Percentiles rank a stretch among this genome's conserved stretches.
Evolutionary conservation across 1,140 invertebrate genomes (phyloP).

Genomic region (Leucophenga varia): DNA sequence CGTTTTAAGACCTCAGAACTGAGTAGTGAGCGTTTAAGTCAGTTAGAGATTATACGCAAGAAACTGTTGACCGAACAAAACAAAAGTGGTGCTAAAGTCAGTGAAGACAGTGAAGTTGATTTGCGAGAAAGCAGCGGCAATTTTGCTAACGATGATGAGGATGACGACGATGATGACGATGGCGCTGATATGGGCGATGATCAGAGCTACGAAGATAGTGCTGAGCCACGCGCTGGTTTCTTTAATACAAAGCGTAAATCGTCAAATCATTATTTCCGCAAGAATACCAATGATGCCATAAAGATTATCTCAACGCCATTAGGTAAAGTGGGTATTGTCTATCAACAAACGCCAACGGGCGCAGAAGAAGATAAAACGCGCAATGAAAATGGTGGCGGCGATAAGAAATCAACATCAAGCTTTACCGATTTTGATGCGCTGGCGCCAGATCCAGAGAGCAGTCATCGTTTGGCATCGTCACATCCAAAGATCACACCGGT

Average conservation of each 20-base stretch:
- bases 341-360: slow-evolving; percentile 44
- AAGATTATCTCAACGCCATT: slow-evolving; percentile 54
- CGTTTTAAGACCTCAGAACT: slow-evolving; percentile 28
- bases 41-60: slow-evolving; percentile 39
- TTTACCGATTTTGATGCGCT: slow-evolving; percentile 52
- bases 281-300: slow-evolving; percentile 55
- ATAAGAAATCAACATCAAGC: slow-evolving; percentile 36
- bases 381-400: slow-evolving; percentile 20
- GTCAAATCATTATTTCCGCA: slow-evolving; percentile 46
- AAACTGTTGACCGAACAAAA: slow-evolving; percentile 39
- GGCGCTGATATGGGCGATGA: slow-evolving; percentile 46
- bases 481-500: slow-evolving; percentile 56
- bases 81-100: slow-evolving; percentile 8
- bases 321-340: slow-evolving; percentile 55
- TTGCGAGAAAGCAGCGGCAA: slow-evolving; percentile 55
- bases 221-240: slow-evolving; percentile 33
- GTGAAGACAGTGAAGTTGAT: slow-evolving; percentile 34
- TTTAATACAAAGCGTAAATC: slow-evolving; percentile 36
- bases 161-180: slow-evolving; percentile 51
- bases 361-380: slow-evolving; percentile 12
- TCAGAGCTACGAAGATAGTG: slow-evolving; percentile 36
- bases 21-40: slow-evolving; percentile 23
- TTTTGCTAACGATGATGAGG: slow-evolving; percentile 56
- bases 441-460: slow-evolving; percentile 54
- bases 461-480: slow-evolving; percentile 55